Evolutionary conservation across 2,797 vertebrate genomes (phyloP).

Genomic region (Scolopax bukidnonensis): DNA sequence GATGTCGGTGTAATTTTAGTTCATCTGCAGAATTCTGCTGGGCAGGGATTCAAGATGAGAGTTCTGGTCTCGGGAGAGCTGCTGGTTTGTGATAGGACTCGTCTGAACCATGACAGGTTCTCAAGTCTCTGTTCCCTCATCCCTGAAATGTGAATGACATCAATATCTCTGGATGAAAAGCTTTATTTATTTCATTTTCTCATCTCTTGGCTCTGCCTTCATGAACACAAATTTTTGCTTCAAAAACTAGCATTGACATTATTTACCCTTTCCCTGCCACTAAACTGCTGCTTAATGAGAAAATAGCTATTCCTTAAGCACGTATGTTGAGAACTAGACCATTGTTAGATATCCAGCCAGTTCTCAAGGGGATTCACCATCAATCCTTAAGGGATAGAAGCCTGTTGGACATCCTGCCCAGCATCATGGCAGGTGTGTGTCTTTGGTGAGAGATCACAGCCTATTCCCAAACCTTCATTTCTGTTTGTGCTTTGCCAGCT

Average conservation of each 20-base stretch:
- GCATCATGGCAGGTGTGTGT: too few species aligned
- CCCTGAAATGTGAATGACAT: not conserved
- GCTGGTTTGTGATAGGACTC: not conserved
- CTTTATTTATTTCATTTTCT: not conserved
- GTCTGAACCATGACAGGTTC: not conserved
- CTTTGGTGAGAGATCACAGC: not conserved
- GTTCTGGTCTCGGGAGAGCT: not conserved
- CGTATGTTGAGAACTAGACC: not conserved
- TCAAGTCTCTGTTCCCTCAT: not conserved
- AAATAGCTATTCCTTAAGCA: not conserved
- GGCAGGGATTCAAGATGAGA: not conserved
- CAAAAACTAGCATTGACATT: not conserved
- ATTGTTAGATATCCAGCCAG: not conserved
- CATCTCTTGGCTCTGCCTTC: not conserved
- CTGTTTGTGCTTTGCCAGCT: not conserved
- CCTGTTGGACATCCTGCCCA: not conserved
- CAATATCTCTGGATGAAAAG: not conserved
- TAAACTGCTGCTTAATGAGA: not conserved
- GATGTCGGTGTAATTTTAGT: not conserved
- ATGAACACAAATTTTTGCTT: not conserved
- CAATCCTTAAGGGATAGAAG: not conserved
- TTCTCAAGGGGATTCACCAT: not conserved
- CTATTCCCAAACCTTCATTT: not conserved
- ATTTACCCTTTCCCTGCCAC: not conserved
- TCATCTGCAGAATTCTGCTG: not conserved